Conservation (phyloP, 2,797 vertebrate species). For the Myotis findleyi region DNA sequence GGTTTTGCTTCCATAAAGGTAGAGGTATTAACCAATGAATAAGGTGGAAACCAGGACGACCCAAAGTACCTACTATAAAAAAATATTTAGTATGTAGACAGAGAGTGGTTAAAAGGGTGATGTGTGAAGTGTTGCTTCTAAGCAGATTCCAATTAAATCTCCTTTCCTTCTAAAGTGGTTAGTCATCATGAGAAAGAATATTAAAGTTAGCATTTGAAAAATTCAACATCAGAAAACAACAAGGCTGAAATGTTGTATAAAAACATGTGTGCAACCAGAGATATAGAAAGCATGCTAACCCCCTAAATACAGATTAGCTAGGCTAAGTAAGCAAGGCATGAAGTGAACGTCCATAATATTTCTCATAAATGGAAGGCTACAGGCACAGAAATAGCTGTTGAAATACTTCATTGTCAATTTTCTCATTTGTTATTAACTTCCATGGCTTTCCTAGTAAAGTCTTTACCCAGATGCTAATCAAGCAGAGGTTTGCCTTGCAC, state of each 20-base stretch:
- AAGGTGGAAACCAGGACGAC: neutral
- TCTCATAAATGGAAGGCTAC: neutral
- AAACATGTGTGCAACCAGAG: neutral
- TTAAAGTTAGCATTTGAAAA: slow-evolving; percentile 50
- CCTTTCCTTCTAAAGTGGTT: slow-evolving; percentile 19
- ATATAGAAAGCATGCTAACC: neutral
- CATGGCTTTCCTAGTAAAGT: slow-evolving; percentile 71
- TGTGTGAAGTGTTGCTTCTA: slow-evolving; percentile 22
- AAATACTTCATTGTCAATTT: slow-evolving; percentile 22
- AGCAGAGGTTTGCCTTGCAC: slow-evolving; percentile 83
- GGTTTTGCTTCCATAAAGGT: neutral
- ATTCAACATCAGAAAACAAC: neutral
- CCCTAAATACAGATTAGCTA: neutral
- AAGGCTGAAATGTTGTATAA: neutral
- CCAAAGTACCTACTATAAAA: neutral
- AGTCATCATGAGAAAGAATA: neutral
- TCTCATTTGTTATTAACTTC: slow-evolving; percentile 70
- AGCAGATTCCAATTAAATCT: neutral
- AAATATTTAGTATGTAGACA: neutral
- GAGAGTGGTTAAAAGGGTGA: neutral
- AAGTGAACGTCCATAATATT: neutral
- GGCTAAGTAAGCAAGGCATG: neutral
- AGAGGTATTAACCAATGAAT: neutral
- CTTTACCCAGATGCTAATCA: slow-evolving; percentile 85
- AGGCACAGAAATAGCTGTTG: neutral